Evolutionary conservation across 23 tunicate genomes (phyloP), one percentile per base, ranked within the genome.

Genomic region (Styela clava): DNA sequence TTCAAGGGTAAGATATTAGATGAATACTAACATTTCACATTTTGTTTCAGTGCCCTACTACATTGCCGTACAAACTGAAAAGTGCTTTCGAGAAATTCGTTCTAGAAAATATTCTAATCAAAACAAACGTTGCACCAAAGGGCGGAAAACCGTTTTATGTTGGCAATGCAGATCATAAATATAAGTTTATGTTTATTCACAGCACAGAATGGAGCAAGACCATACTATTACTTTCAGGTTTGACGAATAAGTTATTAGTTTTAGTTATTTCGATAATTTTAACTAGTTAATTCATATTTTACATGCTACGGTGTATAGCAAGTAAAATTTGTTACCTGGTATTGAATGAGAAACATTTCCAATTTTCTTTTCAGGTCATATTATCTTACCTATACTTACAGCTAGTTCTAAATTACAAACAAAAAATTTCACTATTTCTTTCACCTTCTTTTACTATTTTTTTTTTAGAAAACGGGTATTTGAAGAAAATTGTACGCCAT

Each of bases 71-170:
- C 24, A 25, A 16, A 18, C 24, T 67, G 71, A 67, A 67, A 22
- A 67, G 71, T 0, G 31, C 30, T 27, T 67, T 25, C 24, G 71
- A 67, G 71, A 25, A 1, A 67, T 67, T 67, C 22, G 71, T 24
- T 29, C 0, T 25, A 67, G 31, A 67, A 22, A 25, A 67, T 29
- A 67, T 29, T 22, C 24, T 67, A 22, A 24, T 67, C 22, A 67
- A 67, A 67, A 67, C 22, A 24, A 67, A 67, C 24, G 71, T 67
- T 25, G 31, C 31, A 16, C 71, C 71, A 67, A 1, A 25, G 22
- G 31, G 31, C 22, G 71, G 71, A 1, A 67, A 67, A 67, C 71
- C 71, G 0, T 67, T 67, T 24, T 67, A 67, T 24, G 24, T 67
- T 1, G 71, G 31, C 19, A 19, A 67, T 24, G 31, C 16, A 27